Evolutionary conservation across 2,113 vertebrate genomes (phyloP).

Genomic region (Paedocypris sp.): DNA sequence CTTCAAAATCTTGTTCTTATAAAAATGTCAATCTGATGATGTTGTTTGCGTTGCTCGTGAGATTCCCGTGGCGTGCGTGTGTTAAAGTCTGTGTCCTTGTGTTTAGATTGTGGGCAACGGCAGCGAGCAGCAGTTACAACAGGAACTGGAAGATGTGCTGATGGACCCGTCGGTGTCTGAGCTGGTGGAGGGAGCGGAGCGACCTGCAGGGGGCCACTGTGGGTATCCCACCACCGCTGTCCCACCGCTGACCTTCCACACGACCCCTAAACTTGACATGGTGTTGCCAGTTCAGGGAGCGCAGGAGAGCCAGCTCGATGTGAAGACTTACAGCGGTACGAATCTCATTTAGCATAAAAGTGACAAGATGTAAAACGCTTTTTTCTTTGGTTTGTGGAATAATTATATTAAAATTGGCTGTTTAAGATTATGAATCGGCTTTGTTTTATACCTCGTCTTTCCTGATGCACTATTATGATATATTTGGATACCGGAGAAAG

Average conservation of each 20-base stretch:
- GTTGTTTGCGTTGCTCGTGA: no score
- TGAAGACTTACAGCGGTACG: constrained; percentile 49
- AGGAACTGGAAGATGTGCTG: constrained; percentile 89
- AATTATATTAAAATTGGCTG: no score
- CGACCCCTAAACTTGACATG: constrained; percentile 77
- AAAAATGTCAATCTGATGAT: no score
- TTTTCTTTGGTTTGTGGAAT: no score
- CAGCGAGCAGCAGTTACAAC: constrained; percentile 91
- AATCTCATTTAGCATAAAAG: background rate
- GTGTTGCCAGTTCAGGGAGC: constrained; percentile 79
- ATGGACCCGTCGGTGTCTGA: constrained; percentile 90
- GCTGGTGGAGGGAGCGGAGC: constrained; percentile 43
- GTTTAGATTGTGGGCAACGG: constrained; percentile 92
- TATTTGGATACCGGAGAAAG: no score
- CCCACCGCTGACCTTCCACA: constrained; percentile 50
- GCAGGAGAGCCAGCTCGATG: constrained; percentile 79
- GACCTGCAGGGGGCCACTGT: constrained; percentile 52
- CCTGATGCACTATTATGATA: no score
- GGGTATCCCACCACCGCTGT: constrained; percentile 42
- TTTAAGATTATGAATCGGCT: no score
- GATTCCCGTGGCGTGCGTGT: constrained; percentile 19
- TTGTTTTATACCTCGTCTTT: no score
- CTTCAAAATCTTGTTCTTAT: no score
- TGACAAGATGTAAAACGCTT: no score
- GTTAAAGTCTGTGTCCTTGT: constrained; percentile 17